Base-by-base conservation (phyloP, 53 echinoderm and acorn worm species). In the Crossaster papposus region DNA sequence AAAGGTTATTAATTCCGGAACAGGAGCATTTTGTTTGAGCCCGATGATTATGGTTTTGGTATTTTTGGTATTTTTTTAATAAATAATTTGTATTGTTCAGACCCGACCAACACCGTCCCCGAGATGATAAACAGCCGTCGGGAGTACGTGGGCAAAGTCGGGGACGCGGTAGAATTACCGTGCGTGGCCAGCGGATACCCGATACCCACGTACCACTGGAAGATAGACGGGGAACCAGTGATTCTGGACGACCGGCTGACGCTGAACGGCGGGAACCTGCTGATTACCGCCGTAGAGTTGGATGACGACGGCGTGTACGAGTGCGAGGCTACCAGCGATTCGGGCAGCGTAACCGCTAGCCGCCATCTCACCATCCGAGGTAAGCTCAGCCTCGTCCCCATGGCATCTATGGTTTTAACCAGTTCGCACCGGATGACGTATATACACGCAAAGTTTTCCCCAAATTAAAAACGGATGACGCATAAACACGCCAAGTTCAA, bases 141-240 rank as follows among this genome's bases (percentile, higher is more conserved):
- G 17, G 94, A 93, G 32, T 92, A 93, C 73, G 93, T 91, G 28
- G 76, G 91, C 26, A 55, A 81, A 31, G 92, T 92, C 22, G 96
- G 95, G 26, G 94, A 93, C 70, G 81, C 90, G 13, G 87, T 95
- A 12, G 99, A 99, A 88, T 80, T 99, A 28, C 99, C 99, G 9
- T 99, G 99, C 64, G 94, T 93, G 10, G 95, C 96, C 26, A 99
- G 94, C 63, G 99, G 96, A 5, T 91, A 95, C 76, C 99, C 99
- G 0, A 83, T 90, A 51, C 99, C 99, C 0, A 51, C 71, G 13
- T 96, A 96, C 83, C 86, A 86, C 34, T 99, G 99, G 99, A 92
- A 77, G 14, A 96, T 92, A 79, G 95, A 94, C 81, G 93, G 93
- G 14, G 75, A 64, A 52, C 65, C 78, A 20, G 54, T 63, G 36